phyloP scores from a whole-genome alignment of 2,888 invertebrate genomes.

The Hemicrepidius hirtus region DNA sequence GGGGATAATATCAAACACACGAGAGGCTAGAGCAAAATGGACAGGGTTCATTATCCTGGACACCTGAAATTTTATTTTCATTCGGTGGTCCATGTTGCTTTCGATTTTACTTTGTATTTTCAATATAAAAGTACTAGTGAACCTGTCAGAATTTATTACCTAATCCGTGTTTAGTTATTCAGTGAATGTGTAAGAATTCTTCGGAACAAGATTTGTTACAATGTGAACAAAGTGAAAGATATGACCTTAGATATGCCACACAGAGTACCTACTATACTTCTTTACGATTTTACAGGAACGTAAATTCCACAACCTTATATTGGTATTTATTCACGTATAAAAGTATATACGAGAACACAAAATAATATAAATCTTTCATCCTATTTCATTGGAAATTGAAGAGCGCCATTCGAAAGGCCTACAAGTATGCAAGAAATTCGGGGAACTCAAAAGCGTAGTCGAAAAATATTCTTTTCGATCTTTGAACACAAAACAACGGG shows the following conservation, averaged over 20 bases:
- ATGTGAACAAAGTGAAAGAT: background rate
- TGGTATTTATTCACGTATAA: slow-evolving; percentile 39
- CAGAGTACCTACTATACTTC: background rate
- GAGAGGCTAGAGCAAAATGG: too few species aligned
- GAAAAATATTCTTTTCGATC: slow-evolving; percentile 51
- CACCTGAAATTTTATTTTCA: too few species aligned
- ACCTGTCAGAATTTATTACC: too few species aligned
- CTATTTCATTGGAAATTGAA: slow-evolving; percentile 41
- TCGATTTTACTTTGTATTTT: too few species aligned
- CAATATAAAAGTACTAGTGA: too few species aligned
- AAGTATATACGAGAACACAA: slow-evolving; percentile 27
- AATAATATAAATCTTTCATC: slow-evolving; percentile 44
- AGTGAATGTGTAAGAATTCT: too few species aligned
- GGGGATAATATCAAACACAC: too few species aligned
- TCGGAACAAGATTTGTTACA: background rate
- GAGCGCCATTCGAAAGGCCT: slow-evolving; percentile 38
- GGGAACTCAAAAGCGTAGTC: slow-evolving; percentile 46
- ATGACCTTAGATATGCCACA: background rate
- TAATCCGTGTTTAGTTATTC: too few species aligned
- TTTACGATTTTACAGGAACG: slow-evolving; percentile 24
- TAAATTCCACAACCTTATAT: slow-evolving; percentile 14
- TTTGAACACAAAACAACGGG: slow-evolving; percentile 50
- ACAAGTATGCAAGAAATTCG: slow-evolving; percentile 48
- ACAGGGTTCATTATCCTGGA: too few species aligned
- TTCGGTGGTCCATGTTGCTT: too few species aligned